Conservation (phyloP, 2,113 vertebrate genomes). For the rat (Rattus norvegicus) region DNA sequence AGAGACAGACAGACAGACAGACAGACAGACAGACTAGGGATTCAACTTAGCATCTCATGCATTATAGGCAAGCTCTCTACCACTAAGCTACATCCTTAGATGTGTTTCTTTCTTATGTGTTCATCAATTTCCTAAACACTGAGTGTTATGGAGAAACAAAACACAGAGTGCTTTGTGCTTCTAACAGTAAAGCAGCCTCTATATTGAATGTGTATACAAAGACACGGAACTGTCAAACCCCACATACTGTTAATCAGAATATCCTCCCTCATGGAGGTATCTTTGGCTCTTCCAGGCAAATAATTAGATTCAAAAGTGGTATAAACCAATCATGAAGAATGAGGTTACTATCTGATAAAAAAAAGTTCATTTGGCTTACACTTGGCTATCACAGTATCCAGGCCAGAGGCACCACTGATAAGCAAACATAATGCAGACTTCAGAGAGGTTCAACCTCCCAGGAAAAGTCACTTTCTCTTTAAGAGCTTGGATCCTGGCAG, state of each 20-base stretch:
- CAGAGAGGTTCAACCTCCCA: background rate
- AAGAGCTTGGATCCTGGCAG: background rate
- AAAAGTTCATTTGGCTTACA: background rate
- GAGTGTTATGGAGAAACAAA: background rate
- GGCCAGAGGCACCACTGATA: background rate
- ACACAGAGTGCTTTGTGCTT: background rate
- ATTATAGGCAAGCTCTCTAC: background rate
- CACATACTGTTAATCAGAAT: background rate
- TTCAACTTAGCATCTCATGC: background rate
- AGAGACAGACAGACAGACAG: too few species aligned
- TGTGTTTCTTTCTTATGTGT: background rate
- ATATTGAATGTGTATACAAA: background rate
- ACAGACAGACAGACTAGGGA: too few species aligned
- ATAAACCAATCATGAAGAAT: background rate
- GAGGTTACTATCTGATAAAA: background rate
- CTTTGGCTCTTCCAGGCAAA: background rate
- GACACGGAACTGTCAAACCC: background rate
- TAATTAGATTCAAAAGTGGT: background rate
- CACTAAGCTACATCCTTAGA: background rate
- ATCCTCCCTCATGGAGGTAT: background rate
- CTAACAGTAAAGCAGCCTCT: background rate
- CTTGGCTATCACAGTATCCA: background rate
- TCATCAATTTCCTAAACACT: background rate
- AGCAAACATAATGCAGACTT: background rate
- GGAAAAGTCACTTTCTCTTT: constrained; percentile 4